Percentiles rank a stretch among this genome's conserved stretches.
Conservation (phyloP, 2,888 invertebrate genomes). For the Eretmocerus hayati region DNA sequence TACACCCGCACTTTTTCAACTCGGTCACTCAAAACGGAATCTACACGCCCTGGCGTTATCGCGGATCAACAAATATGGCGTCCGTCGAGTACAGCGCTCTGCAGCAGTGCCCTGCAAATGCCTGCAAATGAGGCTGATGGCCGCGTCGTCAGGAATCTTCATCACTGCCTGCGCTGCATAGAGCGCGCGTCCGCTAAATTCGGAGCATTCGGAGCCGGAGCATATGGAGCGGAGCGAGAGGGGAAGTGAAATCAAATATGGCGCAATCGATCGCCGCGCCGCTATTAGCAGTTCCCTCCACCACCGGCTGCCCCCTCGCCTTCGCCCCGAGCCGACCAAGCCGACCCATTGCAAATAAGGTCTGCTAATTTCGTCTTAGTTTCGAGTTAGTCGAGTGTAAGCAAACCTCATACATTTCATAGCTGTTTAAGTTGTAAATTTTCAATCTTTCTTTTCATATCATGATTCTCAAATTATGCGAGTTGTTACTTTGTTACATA, state of each 20-base stretch:
- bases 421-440: too few relatives aligned
- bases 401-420: too few relatives aligned
- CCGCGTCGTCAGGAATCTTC: conserved; percentile 1
- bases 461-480: too few relatives aligned
- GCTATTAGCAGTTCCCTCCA: conserved; percentile 10
- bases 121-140: not conserved
- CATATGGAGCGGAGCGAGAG: too few relatives aligned
- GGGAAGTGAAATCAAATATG: conserved; percentile 10
- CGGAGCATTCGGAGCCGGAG: too few relatives aligned
- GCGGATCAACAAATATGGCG: conserved; percentile 20
- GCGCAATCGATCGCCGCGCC: too few relatives aligned
- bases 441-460: too few relatives aligned
- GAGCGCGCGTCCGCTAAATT: not conserved
- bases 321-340: too few relatives aligned
- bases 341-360: too few relatives aligned
- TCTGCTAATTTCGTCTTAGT: too few relatives aligned
- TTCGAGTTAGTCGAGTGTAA: too few relatives aligned
- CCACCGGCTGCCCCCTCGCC: conserved; percentile 19
- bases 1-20: conserved; percentile 21
- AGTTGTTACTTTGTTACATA: too few relatives aligned
- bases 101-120: not conserved
- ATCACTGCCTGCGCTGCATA: not conserved
- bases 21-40: conserved; percentile 45
- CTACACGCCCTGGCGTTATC: conserved; percentile 38
- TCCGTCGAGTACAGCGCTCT: not conserved